Evolutionary conservation across 2,797 vertebrate species (phyloP).

Genomic region (Cephalopachus bancanus): DNA sequence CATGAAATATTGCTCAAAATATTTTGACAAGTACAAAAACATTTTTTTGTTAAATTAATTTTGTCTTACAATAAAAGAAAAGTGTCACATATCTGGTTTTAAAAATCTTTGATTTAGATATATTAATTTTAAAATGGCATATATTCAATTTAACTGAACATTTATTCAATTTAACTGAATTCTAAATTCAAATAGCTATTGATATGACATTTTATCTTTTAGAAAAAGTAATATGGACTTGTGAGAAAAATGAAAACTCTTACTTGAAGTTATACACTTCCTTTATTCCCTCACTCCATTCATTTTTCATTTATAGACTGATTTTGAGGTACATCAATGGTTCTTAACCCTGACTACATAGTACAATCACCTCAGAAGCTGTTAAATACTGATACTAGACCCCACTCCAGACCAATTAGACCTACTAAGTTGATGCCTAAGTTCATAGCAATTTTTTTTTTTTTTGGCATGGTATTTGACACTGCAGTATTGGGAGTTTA

Average conservation of each 20-base stretch:
- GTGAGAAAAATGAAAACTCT: constrained; percentile 31
- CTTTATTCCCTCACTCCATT: not conserved
- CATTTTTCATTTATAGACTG: not conserved
- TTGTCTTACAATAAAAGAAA: constrained; percentile 28
- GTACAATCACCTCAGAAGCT: not conserved
- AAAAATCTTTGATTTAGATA: constrained; percentile 14
- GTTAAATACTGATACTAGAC: not conserved
- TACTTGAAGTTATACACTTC: not conserved
- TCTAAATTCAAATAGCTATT: constrained; percentile 53
- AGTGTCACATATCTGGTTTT: not conserved
- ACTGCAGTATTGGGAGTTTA: no score
- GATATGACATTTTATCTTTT: constrained; percentile 5
- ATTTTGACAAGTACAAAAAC: constrained; percentile 19
- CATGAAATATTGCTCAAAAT: constrained; percentile 47
- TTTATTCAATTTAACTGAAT: constrained; percentile 13
- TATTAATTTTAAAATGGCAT: constrained; percentile 24
- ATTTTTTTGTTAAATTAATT: not conserved
- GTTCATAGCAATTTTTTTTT: no score
- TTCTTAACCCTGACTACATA: not conserved
- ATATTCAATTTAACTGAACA: not conserved
- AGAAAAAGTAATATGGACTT: not conserved
- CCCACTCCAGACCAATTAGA: not conserved
- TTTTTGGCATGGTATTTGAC: no score
- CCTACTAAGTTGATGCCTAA: not conserved
- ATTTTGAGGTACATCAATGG: not conserved